phyloP scores from a whole-genome alignment of 2,888 invertebrate species.

The Ferrisia virgata region DNA sequence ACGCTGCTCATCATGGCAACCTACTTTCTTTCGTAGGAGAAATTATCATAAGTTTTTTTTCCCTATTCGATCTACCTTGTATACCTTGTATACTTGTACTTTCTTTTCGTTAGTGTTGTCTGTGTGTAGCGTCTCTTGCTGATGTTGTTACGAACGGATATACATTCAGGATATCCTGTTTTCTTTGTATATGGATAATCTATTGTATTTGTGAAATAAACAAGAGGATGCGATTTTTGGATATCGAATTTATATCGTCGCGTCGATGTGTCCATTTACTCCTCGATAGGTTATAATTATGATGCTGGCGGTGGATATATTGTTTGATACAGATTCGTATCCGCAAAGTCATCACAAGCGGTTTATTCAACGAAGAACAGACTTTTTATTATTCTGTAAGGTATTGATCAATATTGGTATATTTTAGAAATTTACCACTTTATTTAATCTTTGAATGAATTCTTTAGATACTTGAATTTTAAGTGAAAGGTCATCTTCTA shows the following conservation, averaged over 20 bases:
- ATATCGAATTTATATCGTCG: neutral
- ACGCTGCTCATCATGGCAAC: slow-evolving; percentile 34
- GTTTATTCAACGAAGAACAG: too few relatives aligned
- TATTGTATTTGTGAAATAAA: neutral
- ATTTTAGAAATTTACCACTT: too few relatives aligned
- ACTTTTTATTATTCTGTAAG: too few relatives aligned
- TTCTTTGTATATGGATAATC: neutral
- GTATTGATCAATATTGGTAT: too few relatives aligned
- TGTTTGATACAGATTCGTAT: too few relatives aligned
- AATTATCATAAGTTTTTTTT: slow-evolving; percentile 23
- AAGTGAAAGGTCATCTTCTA: too few relatives aligned
- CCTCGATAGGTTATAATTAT: neutral
- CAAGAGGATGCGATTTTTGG: neutral
- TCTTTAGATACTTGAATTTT: too few relatives aligned
- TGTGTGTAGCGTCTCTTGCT: neutral
- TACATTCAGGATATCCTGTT: slow-evolving; percentile 15
- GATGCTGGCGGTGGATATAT: too few relatives aligned
- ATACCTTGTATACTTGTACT: neutral
- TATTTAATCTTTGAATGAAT: too few relatives aligned
- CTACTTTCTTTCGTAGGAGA: slow-evolving; percentile 40
- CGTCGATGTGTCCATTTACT: neutral
- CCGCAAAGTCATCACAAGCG: too few relatives aligned
- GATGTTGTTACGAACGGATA: neutral
- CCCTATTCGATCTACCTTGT: neutral
- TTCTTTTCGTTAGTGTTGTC: neutral